A percentile compares a stretch with the other conserved stretches of the same genome.
Evolutionary conservation across 2,113 vertebrate genomes (phyloP).

Genomic region (Xerus inauris): DNA sequence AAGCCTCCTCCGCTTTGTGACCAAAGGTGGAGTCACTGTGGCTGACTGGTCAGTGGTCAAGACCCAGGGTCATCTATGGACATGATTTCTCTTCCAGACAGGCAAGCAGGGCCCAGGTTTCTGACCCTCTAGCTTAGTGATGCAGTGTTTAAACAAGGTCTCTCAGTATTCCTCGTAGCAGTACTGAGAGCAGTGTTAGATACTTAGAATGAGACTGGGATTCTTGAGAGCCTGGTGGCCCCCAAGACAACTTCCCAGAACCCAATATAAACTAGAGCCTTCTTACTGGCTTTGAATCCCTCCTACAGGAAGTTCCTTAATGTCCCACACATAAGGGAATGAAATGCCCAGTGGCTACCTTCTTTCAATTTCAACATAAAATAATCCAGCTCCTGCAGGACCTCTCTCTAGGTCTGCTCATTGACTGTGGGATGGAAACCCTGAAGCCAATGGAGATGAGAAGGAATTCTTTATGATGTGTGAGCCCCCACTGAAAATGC

Average conservation of each 20-base stretch:
- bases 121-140: not conserved
- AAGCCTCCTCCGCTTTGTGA: not conserved
- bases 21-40: not conserved
- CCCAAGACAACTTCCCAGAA: not conserved
- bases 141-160: not conserved
- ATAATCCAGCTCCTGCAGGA: not conserved
- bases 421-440: not conserved
- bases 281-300: not conserved
- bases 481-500: not conserved
- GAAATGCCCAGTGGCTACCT: not conserved
- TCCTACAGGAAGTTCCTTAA: not conserved
- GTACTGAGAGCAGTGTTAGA: not conserved
- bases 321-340: not conserved
- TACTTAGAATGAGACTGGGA: not conserved
- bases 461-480: not conserved
- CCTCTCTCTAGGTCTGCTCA: not conserved
- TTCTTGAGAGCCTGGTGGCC: not conserved
- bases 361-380: not conserved
- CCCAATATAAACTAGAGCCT: not conserved
- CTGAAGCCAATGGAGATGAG: not conserved
- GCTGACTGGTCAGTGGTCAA: not conserved
- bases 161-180: not conserved
- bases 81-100: not conserved
- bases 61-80: not conserved
- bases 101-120: not conserved